Evolutionary conservation across 1,140 invertebrate species (phyloP), one percentile per base, ranked within the genome.

Genomic region (Euschistus heros): DNA sequence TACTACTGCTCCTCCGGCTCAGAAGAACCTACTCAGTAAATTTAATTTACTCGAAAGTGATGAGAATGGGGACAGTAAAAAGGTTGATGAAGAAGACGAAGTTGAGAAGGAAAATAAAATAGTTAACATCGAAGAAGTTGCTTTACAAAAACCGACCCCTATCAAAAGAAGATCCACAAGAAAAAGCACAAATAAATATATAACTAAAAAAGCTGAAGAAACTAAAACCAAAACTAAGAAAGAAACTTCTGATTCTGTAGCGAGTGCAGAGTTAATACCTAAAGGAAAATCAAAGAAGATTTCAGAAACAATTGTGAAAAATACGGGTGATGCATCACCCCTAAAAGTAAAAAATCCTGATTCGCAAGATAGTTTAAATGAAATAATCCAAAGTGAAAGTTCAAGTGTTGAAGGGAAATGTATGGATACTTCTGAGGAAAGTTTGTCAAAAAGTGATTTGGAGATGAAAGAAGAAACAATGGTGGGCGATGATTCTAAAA

Each of bases 41-140:
- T 17, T 57, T 22, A 57, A 57, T 26, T 24, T 27, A 17, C 15
- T 57, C 8, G 54, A 57, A 24, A 2, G 24, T 4, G 24, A 24
- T 22, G 54, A 57, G 26, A 50, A 50, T n/a, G n/a, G n/a, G 5
- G 47, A 50, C 5, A 18, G 3, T 17, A 50, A 50, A 20, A 50
- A 50, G 22, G 10, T 50, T 50, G 47, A 50, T 20, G 47, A 50
- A 10, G 54, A 57, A 26, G 54, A 57, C 5, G 54, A 57, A 57
- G 15, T 26, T 6, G 54, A 57, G 24, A 57, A 57, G 24, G 54
- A 57, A 57, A 57, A 57, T 26, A 57, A 24, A 27, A 57, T 57
- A 26, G 24, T 57, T 6, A 57, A 57, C 13, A 17, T 24, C 5
- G 24, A 57, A 26, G 18, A 24, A 17, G 24, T 22, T 57, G 22